Base-by-base conservation (phyloP, 2,888 invertebrate genomes). In the Lasioglossum leucozonium region DNA sequence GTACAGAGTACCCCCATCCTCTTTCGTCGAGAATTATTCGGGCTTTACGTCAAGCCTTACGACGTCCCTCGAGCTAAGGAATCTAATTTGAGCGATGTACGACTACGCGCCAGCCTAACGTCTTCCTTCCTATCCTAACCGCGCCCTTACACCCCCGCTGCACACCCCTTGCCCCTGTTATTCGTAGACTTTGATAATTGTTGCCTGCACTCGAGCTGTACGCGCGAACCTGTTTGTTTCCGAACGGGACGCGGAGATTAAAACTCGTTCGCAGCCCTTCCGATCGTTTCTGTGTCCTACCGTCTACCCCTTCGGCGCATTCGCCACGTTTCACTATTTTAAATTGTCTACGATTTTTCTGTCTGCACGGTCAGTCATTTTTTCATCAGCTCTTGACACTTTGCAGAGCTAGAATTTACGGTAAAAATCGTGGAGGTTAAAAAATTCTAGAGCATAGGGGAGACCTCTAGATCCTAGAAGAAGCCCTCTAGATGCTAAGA, bases 81-180 rank as follows among this genome's bases (percentile, higher is more conserved):
- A 93, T 93, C 93, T 93, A 92, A 93, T 93, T 93, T 93, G 92
- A 92, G 92, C 93, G 93, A 93, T 92, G 91, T 91, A 92, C 91
- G 84, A 81, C 85, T 87, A 80, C 73, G 80, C 77, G 44, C 78
- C 40, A 75, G 65, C 76, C 75, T 13, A 44, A 72, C 65, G 55
- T 67, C 81, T 69, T 65, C 76, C 75, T 81, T 75, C 26, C 30
- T 18, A 3, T n/a, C 58, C 22, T 34, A 30, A 8, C 22, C 11
- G 22, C 58, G 34, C 44, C 30, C 34, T 1, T 26, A 13, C 16
- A 18, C n/a, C 30, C 55, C 30, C 62, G 16, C 62, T 16, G 30
- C 30, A 55, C 30, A 30, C 30, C 30, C 62, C 26, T 58, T 4
- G 26, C 30, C 62, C 16, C 62, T 26, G 62, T 62, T 62, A 62